Percentiles rank a stretch among this genome's conserved stretches.
Evolutionary conservation across 2,113 vertebrate genomes (phyloP).

Genomic region (Dasyornis broadbenti): DNA sequence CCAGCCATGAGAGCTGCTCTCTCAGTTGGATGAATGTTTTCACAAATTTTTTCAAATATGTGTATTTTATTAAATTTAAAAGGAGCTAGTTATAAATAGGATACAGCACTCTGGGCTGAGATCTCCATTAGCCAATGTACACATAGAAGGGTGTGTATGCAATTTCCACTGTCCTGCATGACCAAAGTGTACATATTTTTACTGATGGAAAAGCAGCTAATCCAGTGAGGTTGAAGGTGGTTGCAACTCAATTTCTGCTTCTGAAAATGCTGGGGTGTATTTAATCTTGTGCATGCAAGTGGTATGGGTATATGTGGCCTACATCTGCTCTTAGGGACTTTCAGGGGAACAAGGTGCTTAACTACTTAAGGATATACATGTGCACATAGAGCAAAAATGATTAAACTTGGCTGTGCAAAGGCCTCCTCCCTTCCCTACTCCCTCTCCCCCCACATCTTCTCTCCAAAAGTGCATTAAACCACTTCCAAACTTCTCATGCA

Average conservation of each 20-base stretch:
- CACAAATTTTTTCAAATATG: not conserved
- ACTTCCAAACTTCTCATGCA: constrained; percentile 23
- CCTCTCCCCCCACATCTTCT: not conserved
- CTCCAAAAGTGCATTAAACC: constrained; percentile 1
- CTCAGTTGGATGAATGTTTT: not conserved
- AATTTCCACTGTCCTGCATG: not conserved
- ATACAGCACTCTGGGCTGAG: not conserved
- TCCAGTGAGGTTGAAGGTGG: not conserved
- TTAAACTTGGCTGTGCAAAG: not conserved
- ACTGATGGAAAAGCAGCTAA: not conserved
- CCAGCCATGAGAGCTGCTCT: not conserved
- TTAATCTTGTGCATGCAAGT: not conserved
- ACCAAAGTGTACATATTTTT: not conserved
- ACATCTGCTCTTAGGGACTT: not conserved
- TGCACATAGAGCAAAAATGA: not conserved
- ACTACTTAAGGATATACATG: not conserved
- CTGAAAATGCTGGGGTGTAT: not conserved
- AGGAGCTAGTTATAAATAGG: not conserved
- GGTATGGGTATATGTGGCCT: not conserved
- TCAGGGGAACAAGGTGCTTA: not conserved
- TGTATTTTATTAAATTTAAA: constrained; percentile 1
- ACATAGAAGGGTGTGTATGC: not conserved
- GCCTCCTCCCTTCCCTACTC: not conserved
- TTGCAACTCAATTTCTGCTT: not conserved
- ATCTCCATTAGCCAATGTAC: not conserved